These are phyloP conservation scores for Pipistrellus pygmaeus DNA, from an alignment of 2,797 vertebrate genomes.

Conservation along the genomic window DNA sequence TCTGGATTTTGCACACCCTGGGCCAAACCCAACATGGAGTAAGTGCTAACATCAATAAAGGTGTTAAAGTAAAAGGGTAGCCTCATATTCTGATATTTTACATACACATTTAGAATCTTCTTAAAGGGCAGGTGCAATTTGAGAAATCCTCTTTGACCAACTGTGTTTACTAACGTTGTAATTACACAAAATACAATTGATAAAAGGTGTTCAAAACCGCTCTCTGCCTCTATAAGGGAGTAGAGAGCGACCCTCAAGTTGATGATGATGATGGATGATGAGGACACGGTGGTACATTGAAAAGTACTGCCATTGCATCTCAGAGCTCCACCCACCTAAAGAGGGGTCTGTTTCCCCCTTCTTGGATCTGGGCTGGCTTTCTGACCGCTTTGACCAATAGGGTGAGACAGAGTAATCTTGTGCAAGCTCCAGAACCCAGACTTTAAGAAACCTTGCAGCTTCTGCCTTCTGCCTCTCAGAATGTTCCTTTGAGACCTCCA, in stretches of 20 bases:
- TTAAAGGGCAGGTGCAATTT: accelerated
- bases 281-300: accelerated
- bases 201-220: background rate
- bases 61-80: accelerated
- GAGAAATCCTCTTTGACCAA: background rate
- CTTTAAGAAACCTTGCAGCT: background rate
- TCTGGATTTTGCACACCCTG: too few relatives aligned
- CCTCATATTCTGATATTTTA: accelerated
- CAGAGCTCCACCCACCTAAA: background rate
- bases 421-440: background rate
- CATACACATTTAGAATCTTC: background rate
- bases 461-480: background rate
- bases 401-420: background rate
- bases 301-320: accelerated
- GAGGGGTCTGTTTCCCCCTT: background rate
- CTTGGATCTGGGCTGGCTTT: background rate
- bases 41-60: background rate
- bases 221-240: accelerated
- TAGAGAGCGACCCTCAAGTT: accelerated
- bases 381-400: background rate
- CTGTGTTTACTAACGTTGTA: background rate
- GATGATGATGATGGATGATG: background rate
- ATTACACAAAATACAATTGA: background rate
- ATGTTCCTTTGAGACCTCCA: background rate
- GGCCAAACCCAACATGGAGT: background rate